phyloP scores from a whole-genome alignment of 2,888 invertebrate species.

The Cantharis rustica region DNA sequence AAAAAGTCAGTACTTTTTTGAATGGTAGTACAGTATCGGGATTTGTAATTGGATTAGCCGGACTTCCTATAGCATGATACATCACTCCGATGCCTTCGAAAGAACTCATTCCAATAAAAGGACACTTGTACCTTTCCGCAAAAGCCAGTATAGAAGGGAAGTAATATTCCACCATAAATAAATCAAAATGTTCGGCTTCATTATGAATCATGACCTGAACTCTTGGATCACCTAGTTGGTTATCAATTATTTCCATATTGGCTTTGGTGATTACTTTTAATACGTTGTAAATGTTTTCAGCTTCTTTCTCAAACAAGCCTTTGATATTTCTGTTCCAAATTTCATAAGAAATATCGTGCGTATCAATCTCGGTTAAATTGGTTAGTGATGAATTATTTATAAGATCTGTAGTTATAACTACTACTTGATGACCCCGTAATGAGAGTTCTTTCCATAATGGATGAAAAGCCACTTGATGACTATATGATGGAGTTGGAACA shows the following conservation, averaged over 20 bases:
- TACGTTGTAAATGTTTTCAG: background rate
- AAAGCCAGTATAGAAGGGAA: background rate
- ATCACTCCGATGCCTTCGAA: background rate
- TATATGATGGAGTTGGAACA: conserved; percentile 37
- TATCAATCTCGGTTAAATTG: background rate
- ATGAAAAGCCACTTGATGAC: conserved; percentile 41
- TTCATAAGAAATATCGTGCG: background rate
- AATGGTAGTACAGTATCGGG: background rate
- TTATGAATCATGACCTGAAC: background rate
- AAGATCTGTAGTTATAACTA: background rate
- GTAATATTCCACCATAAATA: background rate
- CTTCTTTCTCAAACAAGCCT: background rate
- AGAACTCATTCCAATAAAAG: background rate
- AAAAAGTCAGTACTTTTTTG: background rate
- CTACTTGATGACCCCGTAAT: conserved; percentile 9
- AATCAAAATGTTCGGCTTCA: background rate
- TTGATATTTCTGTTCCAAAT: background rate
- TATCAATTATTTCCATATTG: background rate
- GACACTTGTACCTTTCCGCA: background rate
- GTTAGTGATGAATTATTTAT: background rate
- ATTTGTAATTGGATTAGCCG: background rate
- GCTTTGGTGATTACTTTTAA: background rate
- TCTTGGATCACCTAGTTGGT: background rate
- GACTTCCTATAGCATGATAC: background rate
- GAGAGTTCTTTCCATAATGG: conserved; percentile 40